Evolutionary conservation across 64 coral and sea anemone species (phyloP), one percentile per base, ranked within the genome.

Genomic region (Trachythela sp.): DNA sequence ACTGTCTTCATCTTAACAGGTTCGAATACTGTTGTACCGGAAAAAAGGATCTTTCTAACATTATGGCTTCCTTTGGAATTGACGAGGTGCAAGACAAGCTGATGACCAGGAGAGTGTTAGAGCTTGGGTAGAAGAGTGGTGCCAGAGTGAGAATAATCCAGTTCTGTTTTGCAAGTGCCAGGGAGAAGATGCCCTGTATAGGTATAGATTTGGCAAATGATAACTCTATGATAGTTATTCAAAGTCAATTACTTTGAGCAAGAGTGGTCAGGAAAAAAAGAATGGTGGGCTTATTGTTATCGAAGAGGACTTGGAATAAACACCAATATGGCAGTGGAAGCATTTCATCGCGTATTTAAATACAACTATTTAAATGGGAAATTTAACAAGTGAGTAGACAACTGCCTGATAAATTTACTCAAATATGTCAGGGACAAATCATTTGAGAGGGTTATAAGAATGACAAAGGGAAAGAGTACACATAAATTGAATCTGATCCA

Each of bases 301-400:
- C 40, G 90, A 38, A 80, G 36, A 32, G 90, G 39, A 2, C 9
- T 91, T 33, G 93, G 87, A 9, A 91, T 94, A 22, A 95, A 95
- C 52, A 92, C 94, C 30, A 95, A 95, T 50, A 95, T 92, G 94
- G 17, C 85, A 39, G 89, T 90, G 8, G 93, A 92, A 70, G 93
- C 51, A 17, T 92, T 94, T 40, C 90, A 92, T 85, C 51, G 70
- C 35, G 77, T 67, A 8, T 88, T 94, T 39, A 94, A 94, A 84
- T 84, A 87, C 18, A 68, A 42, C 67, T 92, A 94, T 50, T 43
- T 94, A 14, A 94, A 94, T 76, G 89, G 86, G 33, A 91, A 94
- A 38, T 33, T 48, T 18, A 94, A 94, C 84, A 94, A 91, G 36
- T 75, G 86, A 42, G 85, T 91, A 29, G 86, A 88, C 13, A 88